Evolutionary conservation across 2,797 vertebrate species (phyloP), one percentile per base, ranked within the genome.

Genomic region (Enteromius viviparus): DNA sequence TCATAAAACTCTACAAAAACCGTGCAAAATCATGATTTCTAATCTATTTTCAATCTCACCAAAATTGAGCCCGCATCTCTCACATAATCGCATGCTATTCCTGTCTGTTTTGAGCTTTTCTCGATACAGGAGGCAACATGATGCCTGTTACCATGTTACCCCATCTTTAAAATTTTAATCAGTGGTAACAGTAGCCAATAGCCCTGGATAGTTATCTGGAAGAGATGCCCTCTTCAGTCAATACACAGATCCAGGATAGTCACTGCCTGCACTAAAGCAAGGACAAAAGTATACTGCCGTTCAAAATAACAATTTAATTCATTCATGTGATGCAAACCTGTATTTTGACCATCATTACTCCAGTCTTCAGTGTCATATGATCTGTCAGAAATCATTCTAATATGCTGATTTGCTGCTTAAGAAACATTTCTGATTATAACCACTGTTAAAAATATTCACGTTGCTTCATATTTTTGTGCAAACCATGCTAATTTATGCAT

Each of bases 101-200:
- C 40, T 75, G 70, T 58, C 69, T 62, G 55, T 72, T 65, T 32
- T 42, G 45, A 62, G 58, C 66, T 64, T 72, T 58, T 60, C 78
- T 77, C 64, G 74, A 87, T 70, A 55, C 60, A 72, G 82, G 21
- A 74, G 80, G 84, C 74, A 81, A 78, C 66, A 72, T 70, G 84
- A 87, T 85, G 55, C 81, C 47, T 29, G 78, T 53, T 85, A 84
- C 80, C 47, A 82, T 34, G 80, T 82, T 88, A 74, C 82, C 42
- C 82, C 79, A 66, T 65, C 66, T 58, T 77, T 68, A 68, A 86
- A 82, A 86, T 65, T 81, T 83, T 81, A 69, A 87, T 83, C 78
- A 84, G 78, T 49, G 66, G 71, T 45, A 65, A 47, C 75, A 17
- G 66, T 40, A 65, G 76, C 53, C 69, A 26, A 3, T 32, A 32